These are phyloP conservation scores for Datnioides undecimradiatus DNA, from an alignment of 2,113 vertebrate genomes.

Conservation along the genomic window DNA sequence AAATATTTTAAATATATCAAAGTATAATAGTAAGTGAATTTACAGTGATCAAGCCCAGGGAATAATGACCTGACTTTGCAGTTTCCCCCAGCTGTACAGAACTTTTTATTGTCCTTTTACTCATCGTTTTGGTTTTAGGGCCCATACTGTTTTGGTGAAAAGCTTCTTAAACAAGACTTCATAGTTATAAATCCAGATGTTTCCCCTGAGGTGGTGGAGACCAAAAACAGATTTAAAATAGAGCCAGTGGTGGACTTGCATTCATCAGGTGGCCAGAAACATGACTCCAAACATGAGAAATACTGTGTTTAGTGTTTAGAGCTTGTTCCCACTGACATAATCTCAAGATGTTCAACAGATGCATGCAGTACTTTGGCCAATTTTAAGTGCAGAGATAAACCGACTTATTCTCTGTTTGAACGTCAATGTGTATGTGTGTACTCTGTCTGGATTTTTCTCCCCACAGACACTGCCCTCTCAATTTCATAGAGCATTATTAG, in stretches of 20 bases:
- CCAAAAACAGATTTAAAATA: not conserved
- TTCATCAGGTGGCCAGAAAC: not conserved
- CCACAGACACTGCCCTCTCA: not conserved
- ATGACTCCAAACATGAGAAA: too few species aligned
- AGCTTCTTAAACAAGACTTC: not conserved
- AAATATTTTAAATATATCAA: not conserved
- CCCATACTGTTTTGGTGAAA: too few species aligned
- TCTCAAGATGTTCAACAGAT: not conserved
- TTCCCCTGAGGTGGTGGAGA: not conserved
- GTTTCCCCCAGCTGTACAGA: too few species aligned
- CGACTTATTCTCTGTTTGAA: not conserved
- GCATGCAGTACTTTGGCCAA: not conserved
- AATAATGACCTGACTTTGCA: too few species aligned
- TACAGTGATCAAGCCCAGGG: not conserved
- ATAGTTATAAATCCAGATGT: not conserved
- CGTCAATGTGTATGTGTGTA: not conserved
- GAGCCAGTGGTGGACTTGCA: not conserved
- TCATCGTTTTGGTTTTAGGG: not conserved
- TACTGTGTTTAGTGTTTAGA: too few species aligned
- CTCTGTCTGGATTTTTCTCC: not conserved
- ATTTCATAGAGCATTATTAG: slow-evolving; percentile 11
- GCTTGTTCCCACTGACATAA: too few species aligned
- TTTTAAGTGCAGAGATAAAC: not conserved
- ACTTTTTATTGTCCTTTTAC: not conserved
- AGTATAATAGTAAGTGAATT: not conserved